phyloP scores from a whole-genome alignment of 2,113 vertebrate genomes.

The Carettochelys insculpta region DNA sequence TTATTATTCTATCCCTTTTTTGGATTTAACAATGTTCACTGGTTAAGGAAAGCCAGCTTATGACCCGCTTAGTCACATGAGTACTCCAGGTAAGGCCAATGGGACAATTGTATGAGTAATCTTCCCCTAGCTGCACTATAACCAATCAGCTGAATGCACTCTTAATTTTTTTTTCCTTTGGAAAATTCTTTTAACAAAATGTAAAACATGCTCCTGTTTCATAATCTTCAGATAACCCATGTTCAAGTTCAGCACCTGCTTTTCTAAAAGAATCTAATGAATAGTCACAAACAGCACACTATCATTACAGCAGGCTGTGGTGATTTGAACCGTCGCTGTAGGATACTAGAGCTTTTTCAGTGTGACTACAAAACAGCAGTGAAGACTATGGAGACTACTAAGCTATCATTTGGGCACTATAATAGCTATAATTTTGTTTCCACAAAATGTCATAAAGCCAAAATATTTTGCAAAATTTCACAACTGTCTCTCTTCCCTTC shows the following conservation, averaged over 20 bases:
- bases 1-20: background rate
- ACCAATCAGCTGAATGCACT: background rate
- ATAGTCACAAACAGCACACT: background rate
- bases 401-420: background rate
- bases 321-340: background rate
- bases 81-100: background rate
- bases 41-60: background rate
- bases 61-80: background rate
- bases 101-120: background rate
- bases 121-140: background rate
- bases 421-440: background rate
- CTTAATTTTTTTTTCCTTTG: background rate
- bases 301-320: background rate
- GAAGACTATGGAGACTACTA: background rate
- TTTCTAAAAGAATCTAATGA: background rate
- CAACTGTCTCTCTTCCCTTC: background rate
- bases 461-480: background rate
- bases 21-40: background rate
- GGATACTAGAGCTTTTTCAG: background rate
- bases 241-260: background rate
- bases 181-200: background rate
- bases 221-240: background rate
- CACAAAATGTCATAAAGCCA: background rate
- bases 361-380: background rate
- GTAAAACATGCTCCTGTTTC: background rate